These are phyloP conservation scores for Himalopsyche kuldschensis DNA, from an alignment of 2,888 invertebrate genomes.

Conservation along the genomic window DNA sequence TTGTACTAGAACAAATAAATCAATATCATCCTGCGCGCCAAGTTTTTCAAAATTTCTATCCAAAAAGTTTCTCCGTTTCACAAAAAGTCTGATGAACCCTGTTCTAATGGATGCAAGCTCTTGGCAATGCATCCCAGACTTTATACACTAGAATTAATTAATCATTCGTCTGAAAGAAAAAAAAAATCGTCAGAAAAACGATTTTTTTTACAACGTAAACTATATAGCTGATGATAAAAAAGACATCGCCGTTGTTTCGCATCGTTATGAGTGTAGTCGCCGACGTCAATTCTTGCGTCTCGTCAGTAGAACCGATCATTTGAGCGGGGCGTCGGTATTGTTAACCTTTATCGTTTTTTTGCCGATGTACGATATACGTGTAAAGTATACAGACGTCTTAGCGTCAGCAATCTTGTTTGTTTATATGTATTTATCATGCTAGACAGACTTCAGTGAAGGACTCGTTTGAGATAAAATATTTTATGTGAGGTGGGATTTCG, in stretches of 20 bases:
- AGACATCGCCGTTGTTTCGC: background rate
- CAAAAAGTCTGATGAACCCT: too few species aligned
- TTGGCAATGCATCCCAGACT: too few species aligned
- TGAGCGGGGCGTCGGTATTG: background rate
- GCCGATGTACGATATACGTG: slow-evolving; percentile 3
- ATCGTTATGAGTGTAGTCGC: background rate
- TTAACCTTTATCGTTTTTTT: background rate
- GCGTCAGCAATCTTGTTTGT: background rate
- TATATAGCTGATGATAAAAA: too few species aligned
- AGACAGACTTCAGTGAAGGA: background rate
- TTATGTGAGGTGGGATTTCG: background rate
- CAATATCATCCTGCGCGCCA: too few species aligned
- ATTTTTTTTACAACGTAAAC: too few species aligned
- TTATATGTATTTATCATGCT: background rate
- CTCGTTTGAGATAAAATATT: background rate
- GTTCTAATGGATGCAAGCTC: too few species aligned
- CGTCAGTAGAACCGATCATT: background rate
- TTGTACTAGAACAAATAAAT: too few species aligned
- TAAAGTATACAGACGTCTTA: background rate
- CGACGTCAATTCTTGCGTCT: background rate
- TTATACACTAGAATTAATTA: too few species aligned
- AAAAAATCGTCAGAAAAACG: too few species aligned
- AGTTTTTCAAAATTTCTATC: too few species aligned
- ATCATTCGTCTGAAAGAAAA: too few species aligned
- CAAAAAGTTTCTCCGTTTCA: too few species aligned